Evolutionary conservation across 2,888 invertebrate species (phyloP).

Genomic region (Rotaria sp.): DNA sequence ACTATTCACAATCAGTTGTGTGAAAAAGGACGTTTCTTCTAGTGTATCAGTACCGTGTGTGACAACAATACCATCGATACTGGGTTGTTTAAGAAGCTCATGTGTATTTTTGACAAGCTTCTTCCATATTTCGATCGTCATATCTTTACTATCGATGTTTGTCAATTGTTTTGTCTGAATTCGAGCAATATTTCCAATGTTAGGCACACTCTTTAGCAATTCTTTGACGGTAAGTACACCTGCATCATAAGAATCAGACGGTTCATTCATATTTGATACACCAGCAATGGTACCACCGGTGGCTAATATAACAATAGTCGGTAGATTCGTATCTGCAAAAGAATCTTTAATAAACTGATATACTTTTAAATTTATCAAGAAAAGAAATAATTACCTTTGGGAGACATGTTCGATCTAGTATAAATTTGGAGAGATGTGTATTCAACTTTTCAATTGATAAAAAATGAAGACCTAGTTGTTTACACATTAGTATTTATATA

Average conservation of each 20-base stretch:
- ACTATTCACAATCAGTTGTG: background rate
- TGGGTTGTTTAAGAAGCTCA: background rate
- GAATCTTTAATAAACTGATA: too few species aligned
- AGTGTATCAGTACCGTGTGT: background rate
- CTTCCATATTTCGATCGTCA: background rate
- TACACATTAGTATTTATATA: too few species aligned
- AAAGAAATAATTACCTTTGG: too few species aligned
- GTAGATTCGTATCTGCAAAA: background rate
- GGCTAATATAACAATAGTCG: background rate
- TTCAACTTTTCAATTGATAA: too few species aligned
- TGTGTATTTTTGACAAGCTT: background rate
- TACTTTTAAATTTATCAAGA: too few species aligned
- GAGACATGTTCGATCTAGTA: too few species aligned
- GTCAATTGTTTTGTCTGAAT: background rate
- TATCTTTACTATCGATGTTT: background rate
- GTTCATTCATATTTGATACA: rapidly evolving
- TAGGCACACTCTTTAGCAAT: background rate
- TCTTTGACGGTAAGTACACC: background rate
- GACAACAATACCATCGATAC: background rate
- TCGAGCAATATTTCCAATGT: background rate
- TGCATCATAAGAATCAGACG: background rate
- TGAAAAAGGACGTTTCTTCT: background rate
- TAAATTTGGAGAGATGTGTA: too few species aligned
- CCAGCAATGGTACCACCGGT: background rate
- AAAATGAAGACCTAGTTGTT: too few species aligned